Evolutionary conservation across 2,797 vertebrate species (phyloP), one percentile per base, ranked within the genome.

Genomic region (Mareca strepera): DNA sequence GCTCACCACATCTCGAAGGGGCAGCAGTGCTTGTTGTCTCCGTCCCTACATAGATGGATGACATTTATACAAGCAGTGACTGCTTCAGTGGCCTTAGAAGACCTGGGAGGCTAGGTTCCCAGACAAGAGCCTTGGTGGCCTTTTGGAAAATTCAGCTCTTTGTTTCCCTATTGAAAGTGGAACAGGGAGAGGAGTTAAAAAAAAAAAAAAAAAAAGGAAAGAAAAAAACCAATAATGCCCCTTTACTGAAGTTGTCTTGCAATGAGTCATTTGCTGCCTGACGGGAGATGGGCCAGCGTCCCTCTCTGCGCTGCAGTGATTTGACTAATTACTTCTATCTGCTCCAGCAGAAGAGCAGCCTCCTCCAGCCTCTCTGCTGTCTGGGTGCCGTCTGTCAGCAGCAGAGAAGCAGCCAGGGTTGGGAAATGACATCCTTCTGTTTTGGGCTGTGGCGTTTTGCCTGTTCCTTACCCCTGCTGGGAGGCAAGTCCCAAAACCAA

Each of bases 241-340:
- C 18, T 62, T 79, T 60, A 10, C 78, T 63, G 64, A 82, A 82
- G 77, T 17, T 69, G 70, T 92, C 81, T 11, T 33, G 63, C 74
- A 55, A 33, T 79, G 90, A 92, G 80, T 90, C 78, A 70, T 77
- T 88, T 79, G 81, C 20, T 79, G 81, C 63, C 68, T 76, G 29
- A 74, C 0, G 0, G 93, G 86, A 93, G 81, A 63, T 18, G 81
- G 86, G 75, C 78, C 78, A 94, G 70, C 28, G 31, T 59, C 86
- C 48, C 78, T 86, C 86, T 88, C 77, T 33, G 72, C 5, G 23
- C 91, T 0, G 2, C 95, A 87, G 70, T 89, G 93, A 86, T 90
- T 93, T 96, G 91, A 93, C 88, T 93, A 86, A 93, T 94, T 91
- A 63, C 83, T 91, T 67, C 91, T 96, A 48, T 89, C 92, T 93